phyloP scores from a whole-genome alignment of 2,888 invertebrate species.

The Eupelmus urozonus region DNA sequence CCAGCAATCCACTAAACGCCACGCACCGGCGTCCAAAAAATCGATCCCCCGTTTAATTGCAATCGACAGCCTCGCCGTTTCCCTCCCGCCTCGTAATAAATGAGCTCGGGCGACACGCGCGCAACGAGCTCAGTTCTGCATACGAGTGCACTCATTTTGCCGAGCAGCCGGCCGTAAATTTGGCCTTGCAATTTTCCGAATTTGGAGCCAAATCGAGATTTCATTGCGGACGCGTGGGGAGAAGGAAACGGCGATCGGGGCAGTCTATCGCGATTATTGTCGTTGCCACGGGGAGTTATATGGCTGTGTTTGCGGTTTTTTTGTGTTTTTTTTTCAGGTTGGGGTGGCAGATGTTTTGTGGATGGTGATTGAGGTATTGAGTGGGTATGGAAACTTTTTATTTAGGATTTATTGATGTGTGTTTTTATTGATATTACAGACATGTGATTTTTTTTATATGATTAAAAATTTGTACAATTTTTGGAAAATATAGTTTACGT shows the following conservation, averaged over 20 bases:
- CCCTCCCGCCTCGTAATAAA: constrained; percentile 28
- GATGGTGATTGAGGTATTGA: background rate
- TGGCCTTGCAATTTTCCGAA: constrained; percentile 37
- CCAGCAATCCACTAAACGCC: too few relatives aligned
- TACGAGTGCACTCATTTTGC: background rate
- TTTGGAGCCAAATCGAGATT: constrained; percentile 45
- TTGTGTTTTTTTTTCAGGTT: too few relatives aligned
- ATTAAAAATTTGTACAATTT: too few relatives aligned
- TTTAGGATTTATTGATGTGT: too few relatives aligned
- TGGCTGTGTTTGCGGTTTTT: constrained; percentile 16
- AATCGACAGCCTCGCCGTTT: background rate
- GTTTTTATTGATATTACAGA: too few relatives aligned
- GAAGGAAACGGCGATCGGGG: background rate
- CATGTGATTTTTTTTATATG: too few relatives aligned
- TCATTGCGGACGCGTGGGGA: constrained; percentile 25
- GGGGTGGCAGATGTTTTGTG: too few relatives aligned
- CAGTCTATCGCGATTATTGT: constrained; percentile 40
- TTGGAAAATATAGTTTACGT: too few relatives aligned
- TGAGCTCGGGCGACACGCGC: background rate
- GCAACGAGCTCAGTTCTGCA: background rate
- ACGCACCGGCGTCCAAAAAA: background rate
- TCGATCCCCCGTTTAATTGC: constrained; percentile 43
- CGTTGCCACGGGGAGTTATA: background rate
- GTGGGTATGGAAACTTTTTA: background rate
- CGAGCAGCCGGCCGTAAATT: background rate